Conservation (phyloP, 2,797 vertebrate species). For the Arremon aurantiirostris region DNA sequence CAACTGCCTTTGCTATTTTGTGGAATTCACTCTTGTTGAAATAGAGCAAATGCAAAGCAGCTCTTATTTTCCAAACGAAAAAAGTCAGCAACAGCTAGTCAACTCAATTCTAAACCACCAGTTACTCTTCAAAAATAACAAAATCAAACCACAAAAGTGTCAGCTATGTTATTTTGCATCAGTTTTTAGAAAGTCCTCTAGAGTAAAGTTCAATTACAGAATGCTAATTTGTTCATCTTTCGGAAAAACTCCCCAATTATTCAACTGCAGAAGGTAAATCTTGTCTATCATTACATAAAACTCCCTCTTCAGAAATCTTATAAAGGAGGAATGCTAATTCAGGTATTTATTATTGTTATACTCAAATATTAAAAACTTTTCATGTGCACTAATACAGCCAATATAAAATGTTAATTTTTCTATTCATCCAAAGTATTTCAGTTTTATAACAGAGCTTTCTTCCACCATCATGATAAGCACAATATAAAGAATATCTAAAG, state of each 20-base stretch:
- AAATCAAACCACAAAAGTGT: neutral
- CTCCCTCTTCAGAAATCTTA: constrained; percentile 5
- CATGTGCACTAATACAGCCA: neutral
- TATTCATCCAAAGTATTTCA: neutral
- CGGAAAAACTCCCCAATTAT: neutral
- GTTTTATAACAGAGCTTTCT: constrained; percentile 35
- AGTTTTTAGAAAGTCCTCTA: neutral
- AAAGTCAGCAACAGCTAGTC: neutral
- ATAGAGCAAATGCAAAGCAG: constrained; percentile 58
- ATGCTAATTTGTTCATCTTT: neutral
- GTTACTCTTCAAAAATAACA: constrained; percentile 20
- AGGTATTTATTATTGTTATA: neutral
- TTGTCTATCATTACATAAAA: neutral
- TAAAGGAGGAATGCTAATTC: constrained; percentile 2
- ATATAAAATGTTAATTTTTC: neutral
- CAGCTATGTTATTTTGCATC: neutral
- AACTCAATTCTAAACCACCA: constrained; percentile 33
- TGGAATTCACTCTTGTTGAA: constrained; percentile 56
- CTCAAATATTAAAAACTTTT: neutral
- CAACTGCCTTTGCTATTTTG: constrained; percentile 55
- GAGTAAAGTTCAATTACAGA: neutral
- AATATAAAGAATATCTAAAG: constrained; percentile 65
- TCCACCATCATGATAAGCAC: constrained; percentile 35
- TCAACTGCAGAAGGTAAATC: neutral
- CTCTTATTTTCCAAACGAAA: constrained; percentile 26